Evolutionary conservation across 2,797 vertebrate species (phyloP).

Genomic region (Nannoperca obscura): DNA sequence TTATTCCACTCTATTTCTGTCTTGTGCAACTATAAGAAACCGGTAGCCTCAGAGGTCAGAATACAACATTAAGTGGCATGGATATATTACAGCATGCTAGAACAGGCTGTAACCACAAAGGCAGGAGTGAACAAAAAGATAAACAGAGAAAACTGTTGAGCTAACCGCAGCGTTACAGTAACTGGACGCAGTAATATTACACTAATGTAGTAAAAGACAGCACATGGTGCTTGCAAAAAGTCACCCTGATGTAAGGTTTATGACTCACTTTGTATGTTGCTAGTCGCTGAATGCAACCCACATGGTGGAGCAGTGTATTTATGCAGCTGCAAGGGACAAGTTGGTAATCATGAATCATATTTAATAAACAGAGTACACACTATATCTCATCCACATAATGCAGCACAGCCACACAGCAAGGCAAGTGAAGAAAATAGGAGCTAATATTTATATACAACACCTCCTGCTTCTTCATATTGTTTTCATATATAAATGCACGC

Average conservation of each 20-base stretch:
- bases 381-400: neutral
- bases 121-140: neutral
- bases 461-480: neutral
- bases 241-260: neutral
- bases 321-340: neutral
- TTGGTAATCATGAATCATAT: neutral
- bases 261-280: neutral
- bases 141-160: neutral
- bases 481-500: neutral
- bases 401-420: slow-evolving; percentile 1
- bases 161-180: neutral
- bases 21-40: neutral
- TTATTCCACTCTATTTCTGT: neutral
- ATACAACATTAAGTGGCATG: neutral
- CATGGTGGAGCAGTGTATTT: neutral
- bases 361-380: neutral
- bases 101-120: neutral
- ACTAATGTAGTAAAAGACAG: neutral
- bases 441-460: slow-evolving; percentile 1
- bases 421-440: slow-evolving; percentile 2
- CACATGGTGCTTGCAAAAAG: neutral
- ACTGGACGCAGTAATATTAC: neutral
- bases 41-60: neutral
- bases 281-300: slow-evolving; percentile 18
- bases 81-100: neutral